Conservation (phyloP, 1,140 invertebrate species). For the Periplaneta americana region DNA sequence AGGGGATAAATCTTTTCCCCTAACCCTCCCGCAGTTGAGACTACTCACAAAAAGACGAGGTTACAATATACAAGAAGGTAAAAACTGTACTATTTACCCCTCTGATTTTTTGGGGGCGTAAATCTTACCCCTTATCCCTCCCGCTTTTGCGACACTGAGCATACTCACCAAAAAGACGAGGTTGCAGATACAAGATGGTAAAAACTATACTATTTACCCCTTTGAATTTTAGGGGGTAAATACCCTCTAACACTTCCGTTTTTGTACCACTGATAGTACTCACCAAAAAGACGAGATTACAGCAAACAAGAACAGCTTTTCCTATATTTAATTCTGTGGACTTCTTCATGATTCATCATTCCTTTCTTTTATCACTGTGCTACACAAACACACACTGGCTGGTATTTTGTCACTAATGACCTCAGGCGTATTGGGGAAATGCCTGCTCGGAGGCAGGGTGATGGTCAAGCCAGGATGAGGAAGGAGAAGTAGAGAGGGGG, state of each 20-base stretch:
- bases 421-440: not conserved
- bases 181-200: not conserved
- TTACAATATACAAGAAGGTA: not conserved
- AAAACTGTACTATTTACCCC: no score
- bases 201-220: not conserved
- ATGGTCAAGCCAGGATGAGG: not conserved
- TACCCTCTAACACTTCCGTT: not conserved
- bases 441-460: not conserved
- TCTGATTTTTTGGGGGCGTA: no score
- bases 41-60: not conserved
- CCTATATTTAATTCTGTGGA: not conserved
- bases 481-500: not conserved
- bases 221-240: not conserved
- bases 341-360: not conserved
- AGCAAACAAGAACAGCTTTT: constrained; percentile 9
- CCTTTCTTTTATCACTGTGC: not conserved
- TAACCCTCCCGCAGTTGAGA: no score
- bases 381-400: not conserved
- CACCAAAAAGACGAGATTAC: constrained; percentile 5
- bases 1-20: no score
- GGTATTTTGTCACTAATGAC: not conserved
- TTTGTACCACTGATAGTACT: not conserved
- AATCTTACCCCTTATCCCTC: not conserved
- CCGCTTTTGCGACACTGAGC: not conserved
- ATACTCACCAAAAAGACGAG: not conserved